A percentile compares a stretch with the other conserved stretches of the same genome.
Evolutionary conservation across 2,797 vertebrate species (phyloP).

Genomic region (Holocentrus rufus): DNA sequence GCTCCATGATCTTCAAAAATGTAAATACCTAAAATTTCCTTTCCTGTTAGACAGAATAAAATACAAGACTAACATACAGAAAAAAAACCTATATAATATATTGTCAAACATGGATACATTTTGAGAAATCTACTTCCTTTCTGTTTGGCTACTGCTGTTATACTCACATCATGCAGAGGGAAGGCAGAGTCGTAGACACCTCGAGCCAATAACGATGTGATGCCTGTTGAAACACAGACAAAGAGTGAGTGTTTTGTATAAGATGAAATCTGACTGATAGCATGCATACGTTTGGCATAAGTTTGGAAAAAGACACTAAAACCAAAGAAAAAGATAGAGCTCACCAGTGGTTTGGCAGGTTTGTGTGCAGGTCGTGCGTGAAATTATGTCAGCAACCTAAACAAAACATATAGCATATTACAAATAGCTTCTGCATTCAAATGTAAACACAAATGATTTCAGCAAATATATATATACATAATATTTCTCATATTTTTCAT

Average conservation of each 20-base stretch:
- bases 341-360: constrained; percentile 79
- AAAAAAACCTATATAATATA: neutral
- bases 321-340: constrained; percentile 20
- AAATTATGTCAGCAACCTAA: constrained; percentile 79
- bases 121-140: no score
- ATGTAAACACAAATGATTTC: neutral
- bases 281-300: neutral
- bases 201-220: constrained; percentile 91
- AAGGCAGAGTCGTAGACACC: constrained; percentile 94
- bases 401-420: constrained; percentile 27
- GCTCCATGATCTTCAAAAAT: neutral
- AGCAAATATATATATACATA: neutral
- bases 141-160: neutral
- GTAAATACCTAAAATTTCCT: neutral
- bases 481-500: neutral
- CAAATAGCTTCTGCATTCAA: neutral
- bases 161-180: constrained; percentile 94
- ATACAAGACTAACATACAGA: neutral
- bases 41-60: neutral
- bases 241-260: neutral
- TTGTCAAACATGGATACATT: neutral
- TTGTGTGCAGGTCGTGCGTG: constrained; percentile 72
- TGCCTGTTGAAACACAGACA: constrained; percentile 81
- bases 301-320: neutral
- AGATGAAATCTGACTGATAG: neutral